Percentiles rank a stretch among this genome's conserved stretches.
These are phyloP conservation scores for Misgurnus mizolepis DNA, from an alignment of 2,113 vertebrate species.

Conservation along the genomic window DNA sequence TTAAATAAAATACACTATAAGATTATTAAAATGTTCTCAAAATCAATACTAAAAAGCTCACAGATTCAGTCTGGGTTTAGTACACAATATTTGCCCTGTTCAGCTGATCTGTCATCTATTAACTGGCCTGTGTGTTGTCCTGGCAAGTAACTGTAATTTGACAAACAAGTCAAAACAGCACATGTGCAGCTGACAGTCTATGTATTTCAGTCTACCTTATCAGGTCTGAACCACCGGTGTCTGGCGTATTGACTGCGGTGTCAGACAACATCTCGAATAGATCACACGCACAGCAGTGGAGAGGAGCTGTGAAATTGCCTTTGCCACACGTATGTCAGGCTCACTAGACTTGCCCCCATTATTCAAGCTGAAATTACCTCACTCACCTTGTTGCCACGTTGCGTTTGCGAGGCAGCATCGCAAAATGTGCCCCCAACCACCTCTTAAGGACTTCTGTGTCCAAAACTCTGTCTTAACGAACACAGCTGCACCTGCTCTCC, in stretches of 20 bases:
- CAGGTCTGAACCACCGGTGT: conserved; percentile 24
- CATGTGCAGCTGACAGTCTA: neutral
- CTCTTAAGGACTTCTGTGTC: conserved; percentile 72
- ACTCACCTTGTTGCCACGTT: conserved; percentile 71
- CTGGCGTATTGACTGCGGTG: conserved; percentile 37
- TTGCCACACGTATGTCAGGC: conserved; percentile 69
- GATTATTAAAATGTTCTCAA: too few relatives aligned
- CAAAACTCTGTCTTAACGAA: conserved; percentile 69
- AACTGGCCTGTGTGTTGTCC: conserved; percentile 11
- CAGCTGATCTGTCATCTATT: conserved; percentile 25
- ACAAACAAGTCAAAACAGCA: neutral
- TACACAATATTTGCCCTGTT: neutral
- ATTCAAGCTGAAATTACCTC: conserved; percentile 75
- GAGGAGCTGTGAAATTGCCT: conserved; percentile 50
- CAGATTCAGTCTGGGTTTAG: neutral
- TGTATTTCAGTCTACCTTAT: conserved; percentile 33
- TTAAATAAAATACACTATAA: too few relatives aligned
- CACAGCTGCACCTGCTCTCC: conserved; percentile 65
- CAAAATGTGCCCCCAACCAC: conserved; percentile 67
- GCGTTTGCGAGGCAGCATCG: conserved; percentile 66
- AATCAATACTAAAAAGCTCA: too few relatives aligned
- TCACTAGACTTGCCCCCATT: conserved; percentile 68
- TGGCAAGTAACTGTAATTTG: neutral
- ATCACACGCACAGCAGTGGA: conserved; percentile 29
- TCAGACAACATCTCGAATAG: conserved; percentile 37